Conservation (phyloP, 2,797 vertebrate genomes). For the Cetoscarus ocellatus region DNA sequence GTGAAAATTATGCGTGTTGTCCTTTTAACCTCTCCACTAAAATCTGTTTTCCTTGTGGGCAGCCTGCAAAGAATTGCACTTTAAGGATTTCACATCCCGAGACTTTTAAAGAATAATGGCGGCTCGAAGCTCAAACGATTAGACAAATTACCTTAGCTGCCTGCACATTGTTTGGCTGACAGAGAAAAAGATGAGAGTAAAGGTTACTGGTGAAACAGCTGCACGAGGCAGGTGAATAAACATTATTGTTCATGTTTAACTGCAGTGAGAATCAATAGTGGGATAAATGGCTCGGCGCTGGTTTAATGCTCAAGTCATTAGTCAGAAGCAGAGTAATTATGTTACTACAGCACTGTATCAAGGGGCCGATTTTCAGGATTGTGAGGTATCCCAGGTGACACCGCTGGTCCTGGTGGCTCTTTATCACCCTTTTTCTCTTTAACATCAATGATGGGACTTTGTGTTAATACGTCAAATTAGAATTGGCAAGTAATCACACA, state of each 20-base stretch:
- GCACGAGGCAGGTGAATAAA: constrained; percentile 61
- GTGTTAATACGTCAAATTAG: constrained; percentile 39
- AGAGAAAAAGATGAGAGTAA: constrained; percentile 51
- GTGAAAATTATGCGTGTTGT: constrained; percentile 1
- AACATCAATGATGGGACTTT: constrained; percentile 33
- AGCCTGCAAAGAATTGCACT: constrained; percentile 47
- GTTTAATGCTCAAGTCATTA: constrained; percentile 71
- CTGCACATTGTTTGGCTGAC: constrained; percentile 55
- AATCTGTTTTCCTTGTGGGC: constrained; percentile 35
- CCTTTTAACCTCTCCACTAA: constrained; percentile 17
- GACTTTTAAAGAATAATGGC: constrained; percentile 39
- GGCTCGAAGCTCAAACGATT: constrained; percentile 45
- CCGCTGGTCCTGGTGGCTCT: constrained; percentile 34
- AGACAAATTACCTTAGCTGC: constrained; percentile 59
- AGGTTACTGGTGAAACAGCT: constrained; percentile 50
- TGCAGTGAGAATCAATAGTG: constrained; percentile 67
- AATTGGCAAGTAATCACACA: constrained; percentile 15
- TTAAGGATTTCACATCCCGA: constrained; percentile 51
- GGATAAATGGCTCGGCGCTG: constrained; percentile 70
- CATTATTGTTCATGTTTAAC: constrained; percentile 70
- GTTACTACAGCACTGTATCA: constrained; percentile 60
- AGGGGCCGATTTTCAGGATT: constrained; percentile 47
- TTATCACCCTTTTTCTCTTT: constrained; percentile 30
- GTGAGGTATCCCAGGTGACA: constrained; percentile 58
- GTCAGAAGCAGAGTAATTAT: constrained; percentile 68